These are phyloP conservation scores for Sebastes aleutianus DNA, from an alignment of 2,797 vertebrate species.

Conservation along the genomic window DNA sequence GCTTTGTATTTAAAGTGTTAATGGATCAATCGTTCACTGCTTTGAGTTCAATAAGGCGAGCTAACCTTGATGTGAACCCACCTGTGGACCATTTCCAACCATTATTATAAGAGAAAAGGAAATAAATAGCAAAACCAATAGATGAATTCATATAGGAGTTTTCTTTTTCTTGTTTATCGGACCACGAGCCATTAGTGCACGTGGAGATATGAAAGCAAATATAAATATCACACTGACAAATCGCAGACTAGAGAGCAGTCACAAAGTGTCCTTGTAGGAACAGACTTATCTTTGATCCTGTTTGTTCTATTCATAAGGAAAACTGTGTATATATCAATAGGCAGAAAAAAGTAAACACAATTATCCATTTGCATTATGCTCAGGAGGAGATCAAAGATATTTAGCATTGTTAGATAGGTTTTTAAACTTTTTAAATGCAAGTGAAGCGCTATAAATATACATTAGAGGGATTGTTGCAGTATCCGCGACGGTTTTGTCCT, in stretches of 20 bases:
- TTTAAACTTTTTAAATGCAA: conserved; percentile 74
- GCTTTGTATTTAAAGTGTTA: conserved; percentile 12
- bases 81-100: conserved; percentile 36
- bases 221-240: conserved; percentile 72
- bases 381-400: conserved; percentile 69
- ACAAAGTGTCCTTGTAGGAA: conserved; percentile 64
- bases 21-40: conserved; percentile 1
- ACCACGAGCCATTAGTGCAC: conserved; percentile 37
- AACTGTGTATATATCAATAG: conserved; percentile 69
- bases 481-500: conserved; percentile 67
- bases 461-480: conserved; percentile 61
- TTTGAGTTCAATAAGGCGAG: conserved; percentile 2
- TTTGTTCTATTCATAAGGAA: conserved; percentile 56
- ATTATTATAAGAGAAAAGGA: not conserved
- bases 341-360: conserved; percentile 67
- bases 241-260: conserved; percentile 69
- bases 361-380: conserved; percentile 74
- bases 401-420: conserved; percentile 61
- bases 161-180: conserved; percentile 30
- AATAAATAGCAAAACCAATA: not conserved
- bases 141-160: not conserved
- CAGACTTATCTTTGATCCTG: conserved; percentile 73
- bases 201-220: conserved; percentile 65
- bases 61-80: conserved; percentile 43
- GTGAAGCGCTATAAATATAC: conserved; percentile 76